These are phyloP conservation scores for Cantharis flavilabris DNA, from an alignment of 2,888 invertebrate genomes.

Conservation along the genomic window DNA sequence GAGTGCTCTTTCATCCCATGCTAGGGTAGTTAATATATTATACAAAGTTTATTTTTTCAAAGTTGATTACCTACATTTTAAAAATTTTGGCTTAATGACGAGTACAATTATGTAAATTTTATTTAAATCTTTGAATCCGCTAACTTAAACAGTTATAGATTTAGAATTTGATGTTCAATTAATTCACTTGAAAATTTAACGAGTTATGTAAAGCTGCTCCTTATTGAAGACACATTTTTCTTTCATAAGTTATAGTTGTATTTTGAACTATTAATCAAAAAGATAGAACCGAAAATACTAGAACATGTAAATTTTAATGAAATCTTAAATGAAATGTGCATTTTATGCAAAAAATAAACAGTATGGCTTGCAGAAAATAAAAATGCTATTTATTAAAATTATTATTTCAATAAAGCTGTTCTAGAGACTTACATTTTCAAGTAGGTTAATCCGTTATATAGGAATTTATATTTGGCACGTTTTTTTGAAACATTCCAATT, in stretches of 20 bases:
- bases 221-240: neutral
- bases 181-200: neutral
- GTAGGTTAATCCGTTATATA: neutral
- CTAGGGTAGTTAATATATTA: too few species aligned
- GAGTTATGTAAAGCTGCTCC: neutral
- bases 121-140: neutral
- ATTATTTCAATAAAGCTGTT: neutral
- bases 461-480: neutral
- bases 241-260: neutral
- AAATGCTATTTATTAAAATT: neutral
- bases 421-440: neutral
- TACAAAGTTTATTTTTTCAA: neutral
- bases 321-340: neutral
- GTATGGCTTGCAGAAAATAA: neutral
- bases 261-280: neutral
- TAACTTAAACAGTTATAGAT: neutral
- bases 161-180: neutral
- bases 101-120: neutral
- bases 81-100: neutral
- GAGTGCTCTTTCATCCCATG: too few species aligned
- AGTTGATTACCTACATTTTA: neutral
- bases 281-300: neutral
- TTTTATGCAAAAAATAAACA: neutral
- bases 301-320: neutral
- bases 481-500: neutral